A percentile compares a stretch with the other conserved stretches of the same genome.
Evolutionary conservation across 2,888 invertebrate genomes (phyloP).

Genomic region (Muschampia plurimacula): DNA sequence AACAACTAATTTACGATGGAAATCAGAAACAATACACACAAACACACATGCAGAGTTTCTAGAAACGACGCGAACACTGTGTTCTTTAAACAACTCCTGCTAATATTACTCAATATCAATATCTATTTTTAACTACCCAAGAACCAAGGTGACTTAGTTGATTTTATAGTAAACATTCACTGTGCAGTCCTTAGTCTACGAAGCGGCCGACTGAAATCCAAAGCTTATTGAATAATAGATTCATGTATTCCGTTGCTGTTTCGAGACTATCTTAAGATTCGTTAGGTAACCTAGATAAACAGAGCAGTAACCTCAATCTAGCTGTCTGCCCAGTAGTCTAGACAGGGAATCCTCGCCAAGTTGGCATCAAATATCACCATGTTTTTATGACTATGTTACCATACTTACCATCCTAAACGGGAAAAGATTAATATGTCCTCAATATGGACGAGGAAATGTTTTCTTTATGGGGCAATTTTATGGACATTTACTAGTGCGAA

Average conservation of each 20-base stretch:
- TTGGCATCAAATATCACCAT: slow-evolving; percentile 42
- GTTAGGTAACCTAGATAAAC: slow-evolving; percentile 33
- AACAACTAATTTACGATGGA: no score
- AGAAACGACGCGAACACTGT: no score
- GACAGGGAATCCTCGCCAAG: slow-evolving; percentile 36
- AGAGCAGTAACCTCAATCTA: slow-evolving; percentile 29
- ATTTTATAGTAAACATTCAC: background rate
- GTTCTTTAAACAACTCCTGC: background rate
- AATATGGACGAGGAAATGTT: background rate
- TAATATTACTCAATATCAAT: background rate
- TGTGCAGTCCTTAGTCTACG: background rate
- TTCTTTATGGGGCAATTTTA: background rate
- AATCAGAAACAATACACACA: no score
- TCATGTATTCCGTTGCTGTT: slow-evolving; percentile 8
- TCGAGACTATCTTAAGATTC: slow-evolving; percentile 21
- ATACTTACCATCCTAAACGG: background rate
- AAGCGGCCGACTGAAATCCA: background rate
- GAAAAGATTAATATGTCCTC: background rate
- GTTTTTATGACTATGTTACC: slow-evolving; percentile 16
- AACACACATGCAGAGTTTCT: no score
- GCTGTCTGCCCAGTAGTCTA: slow-evolving; percentile 41
- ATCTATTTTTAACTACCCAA: background rate
- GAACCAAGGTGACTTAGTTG: background rate
- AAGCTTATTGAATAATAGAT: slow-evolving; percentile 15
- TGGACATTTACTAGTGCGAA: background rate